phyloP scores from a whole-genome alignment of 1,140 invertebrate species.

The Scaptomyza montana region DNA sequence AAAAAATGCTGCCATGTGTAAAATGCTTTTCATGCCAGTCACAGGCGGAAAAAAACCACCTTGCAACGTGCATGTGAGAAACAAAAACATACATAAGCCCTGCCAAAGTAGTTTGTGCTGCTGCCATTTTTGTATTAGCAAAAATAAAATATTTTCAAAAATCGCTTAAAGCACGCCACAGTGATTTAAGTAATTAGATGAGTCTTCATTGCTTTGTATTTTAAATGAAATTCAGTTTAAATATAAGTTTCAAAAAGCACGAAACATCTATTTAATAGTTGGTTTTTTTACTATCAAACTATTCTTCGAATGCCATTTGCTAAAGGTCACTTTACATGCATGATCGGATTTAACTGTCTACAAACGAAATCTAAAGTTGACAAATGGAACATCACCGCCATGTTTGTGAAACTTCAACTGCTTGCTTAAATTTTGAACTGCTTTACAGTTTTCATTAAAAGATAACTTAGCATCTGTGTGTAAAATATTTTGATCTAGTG shows the following conservation, averaged over 20 bases:
- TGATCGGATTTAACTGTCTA: too few relatives aligned
- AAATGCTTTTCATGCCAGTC: constrained; percentile 81
- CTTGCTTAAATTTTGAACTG: too few relatives aligned
- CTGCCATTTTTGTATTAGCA: constrained; percentile 24
- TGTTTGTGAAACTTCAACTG: too few relatives aligned
- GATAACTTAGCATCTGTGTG: too few relatives aligned
- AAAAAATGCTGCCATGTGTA: constrained; percentile 83
- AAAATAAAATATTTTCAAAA: constrained; percentile 12
- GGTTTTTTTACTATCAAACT: too few relatives aligned
- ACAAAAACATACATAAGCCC: constrained; percentile 10
- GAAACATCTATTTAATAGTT: too few relatives aligned
- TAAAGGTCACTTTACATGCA: too few relatives aligned
- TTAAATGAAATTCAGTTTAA: background rate
- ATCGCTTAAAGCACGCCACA: background rate
- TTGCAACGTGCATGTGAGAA: constrained; percentile 37
- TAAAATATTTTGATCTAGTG: background rate
- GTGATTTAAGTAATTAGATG: constrained; percentile 5
- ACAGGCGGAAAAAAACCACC: constrained; percentile 46
- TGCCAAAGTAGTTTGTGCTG: constrained; percentile 27
- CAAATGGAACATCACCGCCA: too few relatives aligned
- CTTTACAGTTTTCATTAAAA: too few relatives aligned
- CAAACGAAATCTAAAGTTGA: too few relatives aligned
- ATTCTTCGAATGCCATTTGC: too few relatives aligned
- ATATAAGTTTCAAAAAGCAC: background rate
- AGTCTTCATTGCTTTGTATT: background rate